Evolutionary conservation across 2,797 vertebrate genomes (phyloP).

Genomic region (Acridotheres tristis): DNA sequence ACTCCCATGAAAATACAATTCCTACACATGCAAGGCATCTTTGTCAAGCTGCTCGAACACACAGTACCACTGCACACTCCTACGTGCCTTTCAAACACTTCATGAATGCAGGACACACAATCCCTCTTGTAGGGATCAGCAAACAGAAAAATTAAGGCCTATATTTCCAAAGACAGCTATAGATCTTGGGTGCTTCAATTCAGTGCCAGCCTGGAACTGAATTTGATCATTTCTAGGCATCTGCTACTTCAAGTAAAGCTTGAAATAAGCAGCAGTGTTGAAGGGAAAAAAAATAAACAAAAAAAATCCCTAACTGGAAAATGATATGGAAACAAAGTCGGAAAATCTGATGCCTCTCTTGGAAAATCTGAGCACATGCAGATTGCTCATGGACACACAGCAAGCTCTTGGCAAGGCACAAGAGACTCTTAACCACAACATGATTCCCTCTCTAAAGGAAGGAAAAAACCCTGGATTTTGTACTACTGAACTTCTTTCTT

Average conservation of each 20-base stretch:
- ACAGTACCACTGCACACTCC: neutral
- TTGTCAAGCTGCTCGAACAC: neutral
- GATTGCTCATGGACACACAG: neutral
- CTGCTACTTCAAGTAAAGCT: neutral
- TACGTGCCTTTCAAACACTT: neutral
- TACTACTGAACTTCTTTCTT: neutral
- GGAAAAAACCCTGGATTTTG: neutral
- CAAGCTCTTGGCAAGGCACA: slow-evolving; percentile 2
- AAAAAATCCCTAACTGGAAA: neutral
- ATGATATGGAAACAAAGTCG: neutral
- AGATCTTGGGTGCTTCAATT: neutral
- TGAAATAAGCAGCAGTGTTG: neutral
- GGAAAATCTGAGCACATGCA: slow-evolving; percentile 6
- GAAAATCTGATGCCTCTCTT: neutral
- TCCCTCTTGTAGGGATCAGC: neutral
- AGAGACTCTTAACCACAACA: neutral
- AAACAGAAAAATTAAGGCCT: neutral
- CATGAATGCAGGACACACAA: neutral
- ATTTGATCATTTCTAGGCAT: neutral
- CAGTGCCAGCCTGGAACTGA: neutral
- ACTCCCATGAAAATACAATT: neutral
- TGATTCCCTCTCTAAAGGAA: neutral
- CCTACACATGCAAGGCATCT: neutral
- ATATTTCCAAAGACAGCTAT: fast-evolving
- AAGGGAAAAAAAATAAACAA: neutral